Evolutionary conservation across 2,797 vertebrate species (phyloP).

Genomic region (Podarcis lilfordi): DNA sequence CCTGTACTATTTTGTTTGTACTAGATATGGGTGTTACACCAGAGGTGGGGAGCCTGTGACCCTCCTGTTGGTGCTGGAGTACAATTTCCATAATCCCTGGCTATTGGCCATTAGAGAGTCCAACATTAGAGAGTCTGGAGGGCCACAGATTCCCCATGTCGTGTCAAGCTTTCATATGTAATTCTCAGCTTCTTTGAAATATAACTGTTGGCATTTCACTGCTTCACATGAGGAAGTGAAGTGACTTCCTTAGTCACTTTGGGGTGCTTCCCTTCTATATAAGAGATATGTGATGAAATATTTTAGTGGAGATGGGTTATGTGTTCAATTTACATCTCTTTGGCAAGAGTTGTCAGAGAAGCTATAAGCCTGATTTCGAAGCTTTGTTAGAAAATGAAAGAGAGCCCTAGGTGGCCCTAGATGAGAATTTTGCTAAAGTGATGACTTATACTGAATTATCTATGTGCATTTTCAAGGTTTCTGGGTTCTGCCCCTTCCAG

Average conservation of each 20-base stretch:
- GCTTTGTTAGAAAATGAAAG: not conserved
- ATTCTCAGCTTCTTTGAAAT: not conserved
- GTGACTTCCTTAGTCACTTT: not conserved
- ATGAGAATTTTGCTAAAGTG: not conserved
- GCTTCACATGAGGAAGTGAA: not conserved
- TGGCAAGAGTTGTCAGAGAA: not conserved
- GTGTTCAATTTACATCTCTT: not conserved
- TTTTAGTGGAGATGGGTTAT: not conserved
- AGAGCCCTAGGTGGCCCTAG: not conserved
- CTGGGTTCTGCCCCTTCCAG: not conserved
- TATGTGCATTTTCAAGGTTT: not conserved
- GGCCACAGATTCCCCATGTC: too few species aligned
- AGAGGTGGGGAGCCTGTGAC: too few species aligned
- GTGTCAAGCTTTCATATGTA: not conserved
- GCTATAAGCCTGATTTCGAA: not conserved
- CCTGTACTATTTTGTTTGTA: not conserved
- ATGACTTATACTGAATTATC: not conserved
- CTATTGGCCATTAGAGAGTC: too few species aligned
- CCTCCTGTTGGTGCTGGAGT: too few species aligned
- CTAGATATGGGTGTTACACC: not conserved
- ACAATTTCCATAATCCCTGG: too few species aligned
- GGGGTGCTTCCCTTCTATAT: not conserved
- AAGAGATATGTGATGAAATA: not conserved
- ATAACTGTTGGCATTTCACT: not conserved
- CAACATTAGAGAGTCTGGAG: too few species aligned